Percentiles rank a stretch among this genome's conserved stretches.
Conservation (phyloP, 2,113 vertebrate species). For the Ondatra zibethicus region DNA sequence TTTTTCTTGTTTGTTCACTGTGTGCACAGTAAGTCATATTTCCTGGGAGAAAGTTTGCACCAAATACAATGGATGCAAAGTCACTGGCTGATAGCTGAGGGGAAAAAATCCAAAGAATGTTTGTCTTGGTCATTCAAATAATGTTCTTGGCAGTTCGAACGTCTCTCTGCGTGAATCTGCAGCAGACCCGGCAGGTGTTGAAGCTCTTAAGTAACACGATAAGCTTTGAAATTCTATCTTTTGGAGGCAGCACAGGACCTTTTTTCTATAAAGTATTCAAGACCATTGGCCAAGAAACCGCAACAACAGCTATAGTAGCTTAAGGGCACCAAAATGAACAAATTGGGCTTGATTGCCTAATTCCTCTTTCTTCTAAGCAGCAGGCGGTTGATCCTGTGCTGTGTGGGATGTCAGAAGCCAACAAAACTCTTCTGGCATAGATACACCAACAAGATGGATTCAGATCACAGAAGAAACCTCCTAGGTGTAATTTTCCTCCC, state of each 20-base stretch:
- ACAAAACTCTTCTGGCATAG: neutral
- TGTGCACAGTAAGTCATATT: neutral
- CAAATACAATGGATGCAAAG: neutral
- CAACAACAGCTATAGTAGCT: neutral
- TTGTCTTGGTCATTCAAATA: constrained; percentile 38
- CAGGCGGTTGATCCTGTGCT: neutral
- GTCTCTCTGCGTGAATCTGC: neutral
- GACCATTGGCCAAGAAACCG: neutral
- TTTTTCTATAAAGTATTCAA: constrained; percentile 27
- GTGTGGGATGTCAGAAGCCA: neutral
- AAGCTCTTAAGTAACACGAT: neutral
- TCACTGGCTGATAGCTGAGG: neutral
- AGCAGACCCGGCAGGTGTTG: neutral
- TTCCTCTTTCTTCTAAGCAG: neutral
- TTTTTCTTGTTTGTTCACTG: neutral
- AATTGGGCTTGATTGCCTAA: neutral
- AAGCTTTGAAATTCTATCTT: constrained; percentile 50
- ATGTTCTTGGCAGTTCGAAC: neutral
- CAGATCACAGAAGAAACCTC: neutral
- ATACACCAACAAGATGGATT: neutral
- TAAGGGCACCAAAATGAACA: neutral
- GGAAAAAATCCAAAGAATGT: neutral
- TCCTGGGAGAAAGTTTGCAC: neutral
- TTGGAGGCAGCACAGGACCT: constrained; percentile 20
- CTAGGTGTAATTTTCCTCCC: neutral